A percentile compares a stretch with the other conserved stretches of the same genome.
phyloP scores from a whole-genome alignment of 2,888 invertebrate genomes.

The Prenolepis imparis region DNA sequence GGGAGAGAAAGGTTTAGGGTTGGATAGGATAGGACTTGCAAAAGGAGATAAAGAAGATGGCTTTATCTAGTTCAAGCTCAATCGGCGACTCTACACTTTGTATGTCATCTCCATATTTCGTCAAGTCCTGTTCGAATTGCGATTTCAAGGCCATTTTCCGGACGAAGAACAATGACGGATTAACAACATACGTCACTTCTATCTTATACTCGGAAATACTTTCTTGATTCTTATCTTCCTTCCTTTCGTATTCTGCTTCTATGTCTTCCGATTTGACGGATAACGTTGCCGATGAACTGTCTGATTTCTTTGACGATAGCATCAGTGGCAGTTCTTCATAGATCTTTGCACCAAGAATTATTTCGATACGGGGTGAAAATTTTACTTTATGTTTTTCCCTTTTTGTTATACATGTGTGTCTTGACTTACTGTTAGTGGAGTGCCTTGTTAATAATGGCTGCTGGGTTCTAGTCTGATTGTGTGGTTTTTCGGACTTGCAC shows the following conservation, averaged over 20 bases:
- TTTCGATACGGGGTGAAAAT: background rate
- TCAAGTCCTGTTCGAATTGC: background rate
- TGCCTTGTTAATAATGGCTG: too few relatives aligned
- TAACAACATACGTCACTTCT: slow-evolving; percentile 88
- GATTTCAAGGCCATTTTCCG: slow-evolving; percentile 8
- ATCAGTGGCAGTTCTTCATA: background rate
- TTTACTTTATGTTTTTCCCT: too few relatives aligned
- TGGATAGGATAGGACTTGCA: too few relatives aligned
- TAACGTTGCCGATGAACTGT: background rate
- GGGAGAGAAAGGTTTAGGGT: too few relatives aligned
- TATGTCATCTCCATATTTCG: background rate
- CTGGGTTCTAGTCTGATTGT: too few relatives aligned
- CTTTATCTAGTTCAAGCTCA: background rate
- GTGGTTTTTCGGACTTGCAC: too few relatives aligned
- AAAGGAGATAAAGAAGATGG: too few relatives aligned
- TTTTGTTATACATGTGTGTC: too few relatives aligned
- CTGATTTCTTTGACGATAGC: too few relatives aligned
- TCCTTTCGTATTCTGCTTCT: too few relatives aligned
- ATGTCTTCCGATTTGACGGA: background rate
- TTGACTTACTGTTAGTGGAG: too few relatives aligned
- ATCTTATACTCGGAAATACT: slow-evolving; percentile 48
- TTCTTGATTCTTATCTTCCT: background rate
- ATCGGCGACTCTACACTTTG: too few relatives aligned
- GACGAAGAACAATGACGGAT: slow-evolving; percentile 88
- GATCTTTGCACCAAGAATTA: background rate